phyloP scores from a whole-genome alignment of 2,113 vertebrate genomes.

The Ahaetulla prasina region DNA sequence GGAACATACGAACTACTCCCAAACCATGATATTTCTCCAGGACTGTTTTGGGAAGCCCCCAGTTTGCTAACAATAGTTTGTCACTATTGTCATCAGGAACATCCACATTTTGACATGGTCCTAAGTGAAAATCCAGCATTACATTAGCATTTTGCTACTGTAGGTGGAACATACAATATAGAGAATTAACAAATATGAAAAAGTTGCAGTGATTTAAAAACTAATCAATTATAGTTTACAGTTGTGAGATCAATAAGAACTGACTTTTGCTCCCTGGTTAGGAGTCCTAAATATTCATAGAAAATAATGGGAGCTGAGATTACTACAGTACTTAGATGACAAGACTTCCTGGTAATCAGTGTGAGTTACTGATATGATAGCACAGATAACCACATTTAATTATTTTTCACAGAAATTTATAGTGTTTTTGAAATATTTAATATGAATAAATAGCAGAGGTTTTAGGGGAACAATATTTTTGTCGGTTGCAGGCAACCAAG shows the following conservation, averaged over 20 bases:
- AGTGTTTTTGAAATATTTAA: background rate
- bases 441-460: background rate
- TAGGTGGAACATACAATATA: background rate
- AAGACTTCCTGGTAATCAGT: background rate
- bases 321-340: background rate
- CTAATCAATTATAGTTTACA: background rate
- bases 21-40: conserved; percentile 84
- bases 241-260: background rate
- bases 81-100: conserved; percentile 74
- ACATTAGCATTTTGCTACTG: background rate
- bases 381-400: background rate
- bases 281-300: background rate
- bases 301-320: background rate
- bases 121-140: conserved; percentile 56
- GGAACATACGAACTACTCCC: conserved; percentile 88
- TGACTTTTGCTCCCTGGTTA: background rate
- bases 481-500: background rate
- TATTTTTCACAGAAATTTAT: background rate
- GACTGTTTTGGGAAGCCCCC: conserved; percentile 87
- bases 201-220: background rate
- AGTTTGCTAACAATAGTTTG: conserved; percentile 85
- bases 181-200: background rate
- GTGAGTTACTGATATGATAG: background rate
- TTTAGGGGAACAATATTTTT: background rate
- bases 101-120: conserved; percentile 64